Percentiles rank a stretch among this genome's conserved stretches.
Evolutionary conservation across 30 jellyfish, hydroid and myxozoan species (phyloP).

Genomic region (Mastigias papua): DNA sequence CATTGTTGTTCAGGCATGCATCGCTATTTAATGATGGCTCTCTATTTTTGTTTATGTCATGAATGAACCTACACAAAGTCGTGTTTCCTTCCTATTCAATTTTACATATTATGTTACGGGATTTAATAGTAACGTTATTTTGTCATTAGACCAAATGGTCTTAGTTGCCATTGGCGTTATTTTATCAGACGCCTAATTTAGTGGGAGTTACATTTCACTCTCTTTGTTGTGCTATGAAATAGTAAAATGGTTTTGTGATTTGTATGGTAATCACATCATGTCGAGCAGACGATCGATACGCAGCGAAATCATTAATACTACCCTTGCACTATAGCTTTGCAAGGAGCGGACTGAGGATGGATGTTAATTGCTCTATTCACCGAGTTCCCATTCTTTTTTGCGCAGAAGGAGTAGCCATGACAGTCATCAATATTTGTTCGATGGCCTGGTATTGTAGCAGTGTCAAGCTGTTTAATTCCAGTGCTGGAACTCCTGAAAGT

Average conservation of each 20-base stretch:
- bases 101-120: neutral
- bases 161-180: slow-evolving; percentile 55
- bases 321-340: neutral
- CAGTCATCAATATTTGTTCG: too few relatives aligned
- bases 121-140: slow-evolving; percentile 25
- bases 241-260: slow-evolving; percentile 8
- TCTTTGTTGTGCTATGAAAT: slow-evolving; percentile 13
- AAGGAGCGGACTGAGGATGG: neutral
- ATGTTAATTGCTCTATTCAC: too few relatives aligned
- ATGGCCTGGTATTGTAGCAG: too few relatives aligned
- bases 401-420: too few relatives aligned
- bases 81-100: slow-evolving; percentile 2
- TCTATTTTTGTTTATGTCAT: neutral
- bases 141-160: slow-evolving; percentile 40
- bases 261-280: slow-evolving; percentile 29
- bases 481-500: too few relatives aligned
- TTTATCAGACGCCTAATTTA: slow-evolving; percentile 38
- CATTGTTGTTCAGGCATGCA: neutral
- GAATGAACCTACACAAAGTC: neutral
- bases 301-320: neutral
- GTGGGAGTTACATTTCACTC: slow-evolving; percentile 1
- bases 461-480: too few relatives aligned
- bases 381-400: too few relatives aligned
- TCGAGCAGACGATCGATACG: slow-evolving; percentile 26
- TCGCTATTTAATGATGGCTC: neutral